Evolutionary conservation across 1,140 invertebrate species (phyloP), one percentile per base, ranked within the genome.

Genomic region (Protaetia brevitarsis): DNA sequence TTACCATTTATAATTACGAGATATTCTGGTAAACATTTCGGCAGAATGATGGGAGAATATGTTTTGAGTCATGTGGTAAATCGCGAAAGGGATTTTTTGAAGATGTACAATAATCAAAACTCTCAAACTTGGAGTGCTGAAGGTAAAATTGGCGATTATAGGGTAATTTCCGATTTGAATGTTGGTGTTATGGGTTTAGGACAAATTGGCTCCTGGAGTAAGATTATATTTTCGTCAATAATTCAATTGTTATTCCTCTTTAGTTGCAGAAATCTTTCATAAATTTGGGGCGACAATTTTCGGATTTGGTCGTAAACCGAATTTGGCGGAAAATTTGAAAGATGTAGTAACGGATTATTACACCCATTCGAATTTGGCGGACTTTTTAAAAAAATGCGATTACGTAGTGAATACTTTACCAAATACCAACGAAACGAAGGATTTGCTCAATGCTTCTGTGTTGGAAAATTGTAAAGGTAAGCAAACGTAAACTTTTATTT

Each of bases 361-460:
- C 64, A 79, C 74, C n/a, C 34, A 29, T 27, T 10, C 64, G 63
- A 72, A 70, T 21, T 69, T 87, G 28, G n/a, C 63, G 6, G 76
- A 81, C 36, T 66, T 86, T 10, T 68, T 87, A 13, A 51, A 71
- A 31, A 77, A 80, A 6, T 83, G 82, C 74, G 84, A 87, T 75
- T 87, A 87, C 68, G 71, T 87, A 31, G 76, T 84, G 37, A 86
- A 81, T 72, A 73, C 85, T 13, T 71, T 88, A 59, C 86, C 86
- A 23, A 78, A 77, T 3, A 86, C 84, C 0, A 62, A 73, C n/a
- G 66, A 77, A n/a, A 87, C 84, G 10, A 72, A 64, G 63, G 80
- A 81, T 30, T 70, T 87, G 23, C 72, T 87, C 26, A 81, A 81
- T 70, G 79, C 78, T 10, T 74, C 80, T 41, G 57, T 82, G 2